Evolutionary conservation across 1,140 invertebrate species (phyloP), one percentile per base, ranked within the genome.

Genomic region (Cryptotermes secundus): DNA sequence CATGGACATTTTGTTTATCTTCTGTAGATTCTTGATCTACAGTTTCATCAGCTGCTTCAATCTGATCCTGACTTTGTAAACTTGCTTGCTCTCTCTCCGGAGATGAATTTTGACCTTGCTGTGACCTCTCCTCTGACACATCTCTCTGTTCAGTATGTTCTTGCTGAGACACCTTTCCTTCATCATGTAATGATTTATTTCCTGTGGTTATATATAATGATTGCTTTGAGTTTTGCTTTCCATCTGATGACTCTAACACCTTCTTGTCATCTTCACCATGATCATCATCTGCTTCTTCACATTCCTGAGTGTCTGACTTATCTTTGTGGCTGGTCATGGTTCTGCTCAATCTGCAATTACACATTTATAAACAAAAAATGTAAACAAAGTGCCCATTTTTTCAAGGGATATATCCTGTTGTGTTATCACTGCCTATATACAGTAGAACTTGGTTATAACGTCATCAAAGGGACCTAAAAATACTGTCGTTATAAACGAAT

Each of bases 181-280:
- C 45, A 49, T 49, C 45, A 4, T 38, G 38, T 38, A 38, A 38
- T 38, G 38, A 12, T 38, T 6, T 38, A 4, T 38, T 7, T 72
- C 14, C 31, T 72, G 7, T 72, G 14, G 4, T 19, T 42, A 49
- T 38, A 79, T 42, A 7, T 85, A 16, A 22, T 7, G 38, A n/a
- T 24, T n/a, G 38, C n/a, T 84, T 2, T 6, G 19, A 31, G 12
- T 42, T 79, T 31, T 31, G 22, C 79, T 35, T 38, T 35, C 34
- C 45, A 22, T 53, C 81, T 12, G 45, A 49, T 49, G 45, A 49
- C 19, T 19, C 45, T 45, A 42, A 82, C n/a, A 38, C 19, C 0
- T 45, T n/a, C 38, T 82, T 82, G 4, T 82, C 42, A 19, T 82
- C 81, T 82, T 82, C 81, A 16, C 80, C 80, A 36, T 42, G 80